Percentiles rank a stretch among this genome's conserved stretches.
Evolutionary conservation across 1,140 invertebrate genomes (phyloP).

Genomic region (Hylyphantes graminicola): DNA sequence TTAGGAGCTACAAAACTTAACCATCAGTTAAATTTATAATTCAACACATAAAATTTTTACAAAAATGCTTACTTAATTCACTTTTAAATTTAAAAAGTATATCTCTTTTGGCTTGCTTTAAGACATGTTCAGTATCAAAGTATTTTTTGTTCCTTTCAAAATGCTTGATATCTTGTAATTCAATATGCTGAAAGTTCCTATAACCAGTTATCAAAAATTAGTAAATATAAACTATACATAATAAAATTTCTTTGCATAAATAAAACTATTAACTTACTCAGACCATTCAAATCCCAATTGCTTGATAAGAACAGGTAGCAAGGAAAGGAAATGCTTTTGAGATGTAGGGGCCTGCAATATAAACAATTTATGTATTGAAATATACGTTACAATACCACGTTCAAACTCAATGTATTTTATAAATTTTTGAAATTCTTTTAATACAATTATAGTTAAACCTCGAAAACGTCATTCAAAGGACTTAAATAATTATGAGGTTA

Average conservation of each 20-base stretch:
- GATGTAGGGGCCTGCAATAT: constrained; percentile 5
- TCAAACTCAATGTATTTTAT: no score
- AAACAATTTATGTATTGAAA: not conserved
- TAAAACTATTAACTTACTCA: not conserved
- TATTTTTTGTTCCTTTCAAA: constrained; percentile 1
- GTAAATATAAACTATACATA: no score
- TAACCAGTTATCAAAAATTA: no score
- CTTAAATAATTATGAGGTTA: no score
- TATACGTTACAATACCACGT: no score
- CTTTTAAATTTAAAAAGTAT: not conserved
- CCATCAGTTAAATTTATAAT: no score
- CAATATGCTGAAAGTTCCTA: constrained; percentile 7
- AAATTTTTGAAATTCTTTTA: no score
- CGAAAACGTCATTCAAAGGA: no score
- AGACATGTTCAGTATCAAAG: not conserved
- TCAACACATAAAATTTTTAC: no score
- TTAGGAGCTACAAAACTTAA: no score
- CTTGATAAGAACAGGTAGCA: not conserved
- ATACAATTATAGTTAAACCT: no score
- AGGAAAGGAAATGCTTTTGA: constrained; percentile 5
- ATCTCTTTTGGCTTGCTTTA: not conserved
- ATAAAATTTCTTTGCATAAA: not conserved
- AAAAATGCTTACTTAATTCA: constrained; percentile 16
- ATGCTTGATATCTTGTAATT: not conserved
- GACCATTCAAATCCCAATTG: constrained; percentile 4